These are phyloP conservation scores for Geotria australis DNA, from an alignment of 2,797 vertebrate species.

Conservation along the genomic window DNA sequence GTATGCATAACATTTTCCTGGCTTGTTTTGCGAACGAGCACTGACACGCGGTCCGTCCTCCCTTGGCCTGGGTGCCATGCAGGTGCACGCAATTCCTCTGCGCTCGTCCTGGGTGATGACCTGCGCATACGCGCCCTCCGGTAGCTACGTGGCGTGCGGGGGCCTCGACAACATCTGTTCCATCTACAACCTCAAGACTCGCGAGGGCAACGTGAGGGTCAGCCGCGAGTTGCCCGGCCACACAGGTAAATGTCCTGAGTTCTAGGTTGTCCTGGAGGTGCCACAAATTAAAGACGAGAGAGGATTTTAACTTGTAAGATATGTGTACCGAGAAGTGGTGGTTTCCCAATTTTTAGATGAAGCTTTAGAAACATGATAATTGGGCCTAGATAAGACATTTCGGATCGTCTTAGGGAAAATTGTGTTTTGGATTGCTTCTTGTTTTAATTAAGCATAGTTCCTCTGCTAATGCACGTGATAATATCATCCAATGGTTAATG, in stretches of 20 bases:
- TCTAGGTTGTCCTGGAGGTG: accelerated
- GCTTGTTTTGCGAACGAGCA: neutral
- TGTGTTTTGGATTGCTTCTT: no score
- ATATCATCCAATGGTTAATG: no score
- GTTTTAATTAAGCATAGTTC: no score
- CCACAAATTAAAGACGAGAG: neutral
- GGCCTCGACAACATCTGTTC: slow-evolving; percentile 97
- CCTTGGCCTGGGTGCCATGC: neutral
- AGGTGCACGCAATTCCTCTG: slow-evolving; percentile 91
- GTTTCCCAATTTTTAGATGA: no score
- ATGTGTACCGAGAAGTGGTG: neutral
- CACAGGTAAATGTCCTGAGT: slow-evolving; percentile 26
- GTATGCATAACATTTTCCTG: no score
- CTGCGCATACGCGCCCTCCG: slow-evolving; percentile 83
- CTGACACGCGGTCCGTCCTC: neutral
- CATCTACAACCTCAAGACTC: slow-evolving; percentile 98
- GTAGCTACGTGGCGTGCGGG: slow-evolving; percentile 89
- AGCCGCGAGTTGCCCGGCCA: slow-evolving; percentile 89
- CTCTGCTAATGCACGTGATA: no score
- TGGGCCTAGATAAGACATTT: no score
- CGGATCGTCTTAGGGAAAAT: slow-evolving; percentile 5
- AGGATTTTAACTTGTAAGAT: neutral
- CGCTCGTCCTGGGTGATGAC: slow-evolving; percentile 99
- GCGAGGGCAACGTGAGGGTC: slow-evolving; percentile 87
- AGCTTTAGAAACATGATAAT: no score